Evolutionary conservation across 2,113 vertebrate species (phyloP).

Genomic region (Ceuthmochares aereus): DNA sequence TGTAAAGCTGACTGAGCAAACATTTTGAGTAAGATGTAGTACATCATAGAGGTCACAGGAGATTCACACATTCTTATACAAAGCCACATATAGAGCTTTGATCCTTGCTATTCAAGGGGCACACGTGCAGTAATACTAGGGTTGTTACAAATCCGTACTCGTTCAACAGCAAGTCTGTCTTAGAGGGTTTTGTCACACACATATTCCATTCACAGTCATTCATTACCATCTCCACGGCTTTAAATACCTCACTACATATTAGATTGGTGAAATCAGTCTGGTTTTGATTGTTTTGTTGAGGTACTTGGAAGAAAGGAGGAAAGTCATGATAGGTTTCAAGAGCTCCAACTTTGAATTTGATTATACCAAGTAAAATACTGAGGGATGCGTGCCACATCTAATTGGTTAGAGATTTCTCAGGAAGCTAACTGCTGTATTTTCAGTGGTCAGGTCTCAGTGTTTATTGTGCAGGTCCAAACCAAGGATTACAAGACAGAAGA

Average conservation of each 20-base stretch:
- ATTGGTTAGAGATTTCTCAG: neutral
- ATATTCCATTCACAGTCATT: neutral
- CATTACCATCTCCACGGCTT: neutral
- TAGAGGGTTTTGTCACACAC: neutral
- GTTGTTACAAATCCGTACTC: neutral
- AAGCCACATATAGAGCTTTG: neutral
- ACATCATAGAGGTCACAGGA: neutral
- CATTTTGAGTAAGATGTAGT: neutral
- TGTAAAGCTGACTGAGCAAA: neutral
- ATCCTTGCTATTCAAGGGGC: neutral
- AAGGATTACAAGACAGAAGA: neutral
- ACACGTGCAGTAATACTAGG: accelerated
- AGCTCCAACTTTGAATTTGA: neutral
- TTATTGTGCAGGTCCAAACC: neutral
- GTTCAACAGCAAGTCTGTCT: neutral
- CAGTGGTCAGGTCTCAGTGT: neutral
- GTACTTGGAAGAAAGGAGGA: neutral
- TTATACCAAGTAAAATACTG: neutral
- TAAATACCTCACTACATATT: neutral
- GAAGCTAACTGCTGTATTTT: neutral
- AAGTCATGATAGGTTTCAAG: neutral
- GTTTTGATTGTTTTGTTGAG: neutral
- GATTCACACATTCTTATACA: neutral
- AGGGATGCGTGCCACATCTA: neutral
- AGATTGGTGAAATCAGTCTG: neutral